phyloP scores from a whole-genome alignment of 1,140 invertebrate species.

The Zeugodacus cucurbitae region DNA sequence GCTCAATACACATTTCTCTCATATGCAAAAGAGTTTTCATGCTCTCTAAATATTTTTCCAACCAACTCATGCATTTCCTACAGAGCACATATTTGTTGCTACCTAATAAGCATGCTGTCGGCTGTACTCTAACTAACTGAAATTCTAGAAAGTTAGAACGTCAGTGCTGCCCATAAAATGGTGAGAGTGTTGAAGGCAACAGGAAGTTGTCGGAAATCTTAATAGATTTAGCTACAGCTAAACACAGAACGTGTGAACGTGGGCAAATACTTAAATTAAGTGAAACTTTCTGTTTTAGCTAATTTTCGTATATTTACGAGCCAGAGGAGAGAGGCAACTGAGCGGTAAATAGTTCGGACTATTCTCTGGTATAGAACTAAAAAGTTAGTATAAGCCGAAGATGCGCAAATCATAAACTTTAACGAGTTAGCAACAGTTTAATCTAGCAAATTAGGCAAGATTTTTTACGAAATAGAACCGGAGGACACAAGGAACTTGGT shows the following conservation, averaged over 20 bases:
- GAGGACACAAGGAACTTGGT: no score
- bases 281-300: no score
- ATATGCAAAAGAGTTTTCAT: neutral
- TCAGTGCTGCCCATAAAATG: neutral
- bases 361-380: no score
- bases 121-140: neutral
- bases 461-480: no score
- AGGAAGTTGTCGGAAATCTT: neutral
- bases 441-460: no score
- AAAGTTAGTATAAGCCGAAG: no score
- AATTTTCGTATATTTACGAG: no score
- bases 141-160: neutral
- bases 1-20: neutral
- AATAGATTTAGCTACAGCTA: neutral
- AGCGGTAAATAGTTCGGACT: no score
- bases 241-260: neutral
- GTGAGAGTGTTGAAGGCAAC: neutral
- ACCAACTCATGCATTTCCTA: neutral
- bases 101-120: neutral
- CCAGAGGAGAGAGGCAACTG: no score
- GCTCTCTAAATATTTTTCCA: no score
- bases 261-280: neutral
- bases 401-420: no score
- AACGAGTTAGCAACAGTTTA: no score
- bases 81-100: neutral